Conservation (phyloP, 2,113 vertebrate genomes). For the Leptocoma aspasia region DNA sequence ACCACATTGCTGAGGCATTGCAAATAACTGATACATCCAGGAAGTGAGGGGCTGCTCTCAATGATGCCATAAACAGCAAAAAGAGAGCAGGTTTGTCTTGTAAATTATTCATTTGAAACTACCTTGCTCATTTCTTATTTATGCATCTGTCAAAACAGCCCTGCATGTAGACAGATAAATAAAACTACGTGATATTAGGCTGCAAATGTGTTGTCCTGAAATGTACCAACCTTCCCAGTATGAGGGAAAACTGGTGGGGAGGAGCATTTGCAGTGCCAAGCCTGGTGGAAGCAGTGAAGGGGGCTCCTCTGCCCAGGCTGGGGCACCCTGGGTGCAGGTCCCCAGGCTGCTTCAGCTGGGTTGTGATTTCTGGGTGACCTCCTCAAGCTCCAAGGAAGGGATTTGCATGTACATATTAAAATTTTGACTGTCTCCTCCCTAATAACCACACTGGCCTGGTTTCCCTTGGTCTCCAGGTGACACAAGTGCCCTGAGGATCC, state of each 20-base stretch:
- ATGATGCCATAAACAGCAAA: neutral
- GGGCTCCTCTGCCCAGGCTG: neutral
- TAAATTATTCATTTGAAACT: slow-evolving; percentile 29
- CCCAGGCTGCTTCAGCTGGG: neutral
- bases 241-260: neutral
- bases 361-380: neutral
- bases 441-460: neutral
- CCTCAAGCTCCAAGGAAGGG: neutral
- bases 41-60: neutral
- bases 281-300: fast-evolving
- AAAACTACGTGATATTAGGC: neutral
- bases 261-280: neutral
- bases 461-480: neutral
- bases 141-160: neutral
- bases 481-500: neutral
- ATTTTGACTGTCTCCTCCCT: neutral
- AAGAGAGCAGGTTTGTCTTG: neutral
- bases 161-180: neutral
- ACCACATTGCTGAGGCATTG: neutral
- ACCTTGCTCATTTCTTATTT: slow-evolving; percentile 16
- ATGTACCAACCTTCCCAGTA: neutral
- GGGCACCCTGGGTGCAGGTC: neutral
- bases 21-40: neutral
- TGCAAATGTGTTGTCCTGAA: neutral
- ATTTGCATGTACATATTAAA: neutral